Conservation (phyloP, 2,797 vertebrate genomes). For the Busarellus nigricollis region DNA sequence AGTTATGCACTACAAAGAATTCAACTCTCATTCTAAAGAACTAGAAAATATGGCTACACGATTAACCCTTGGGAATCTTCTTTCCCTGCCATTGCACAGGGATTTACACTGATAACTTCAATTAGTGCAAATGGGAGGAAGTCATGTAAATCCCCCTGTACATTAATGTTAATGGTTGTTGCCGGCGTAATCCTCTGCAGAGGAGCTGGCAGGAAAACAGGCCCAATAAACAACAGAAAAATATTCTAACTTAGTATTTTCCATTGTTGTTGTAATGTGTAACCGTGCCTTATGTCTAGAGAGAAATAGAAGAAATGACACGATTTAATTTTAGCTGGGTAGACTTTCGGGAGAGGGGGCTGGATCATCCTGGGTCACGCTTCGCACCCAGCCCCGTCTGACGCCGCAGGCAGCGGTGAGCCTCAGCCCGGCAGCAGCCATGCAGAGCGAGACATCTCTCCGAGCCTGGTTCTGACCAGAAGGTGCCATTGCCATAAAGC, state of each 20-base stretch:
- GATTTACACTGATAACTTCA: slow-evolving; percentile 31
- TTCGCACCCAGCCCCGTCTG: background rate
- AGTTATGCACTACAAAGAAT: slow-evolving; percentile 50
- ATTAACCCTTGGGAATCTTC: slow-evolving; percentile 58
- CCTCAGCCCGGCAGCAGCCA: background rate
- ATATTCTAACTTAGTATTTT: background rate
- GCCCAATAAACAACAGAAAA: background rate
- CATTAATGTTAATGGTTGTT: background rate
- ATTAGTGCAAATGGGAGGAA: slow-evolving; percentile 2
- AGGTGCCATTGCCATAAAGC: background rate
- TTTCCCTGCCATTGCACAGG: background rate
- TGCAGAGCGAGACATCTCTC: background rate
- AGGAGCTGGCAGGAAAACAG: background rate
- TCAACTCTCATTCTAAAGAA: slow-evolving; percentile 40
- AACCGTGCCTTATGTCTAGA: background rate
- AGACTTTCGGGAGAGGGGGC: background rate
- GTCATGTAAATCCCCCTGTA: background rate
- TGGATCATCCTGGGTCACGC: background rate
- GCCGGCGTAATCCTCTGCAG: background rate
- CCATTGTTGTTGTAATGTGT: background rate
- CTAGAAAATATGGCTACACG: slow-evolving; percentile 57
- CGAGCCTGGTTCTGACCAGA: background rate
- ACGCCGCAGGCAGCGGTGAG: background rate
- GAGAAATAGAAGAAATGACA: background rate
- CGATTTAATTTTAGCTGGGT: background rate